Conservation (phyloP, 2,113 vertebrate genomes). For the Ciconia boyciana region DNA sequence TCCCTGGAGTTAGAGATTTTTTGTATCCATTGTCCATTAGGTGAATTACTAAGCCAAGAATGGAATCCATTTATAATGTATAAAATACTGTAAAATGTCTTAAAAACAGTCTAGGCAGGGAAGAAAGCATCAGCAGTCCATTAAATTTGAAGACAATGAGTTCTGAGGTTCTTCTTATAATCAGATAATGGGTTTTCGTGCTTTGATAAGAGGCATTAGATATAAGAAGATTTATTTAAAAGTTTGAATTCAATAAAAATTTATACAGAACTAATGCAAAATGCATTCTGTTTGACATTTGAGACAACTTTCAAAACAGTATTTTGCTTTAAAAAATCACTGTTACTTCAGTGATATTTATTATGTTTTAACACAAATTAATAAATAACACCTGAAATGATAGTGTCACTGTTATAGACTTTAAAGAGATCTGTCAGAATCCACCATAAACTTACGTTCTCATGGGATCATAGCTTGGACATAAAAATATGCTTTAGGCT, state of each 20-base stretch:
- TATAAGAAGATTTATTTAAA: slow-evolving; percentile 75
- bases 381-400: slow-evolving; percentile 38
- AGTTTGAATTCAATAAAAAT: slow-evolving; percentile 75
- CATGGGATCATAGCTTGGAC: not conserved
- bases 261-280: slow-evolving; percentile 65
- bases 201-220: slow-evolving; percentile 76
- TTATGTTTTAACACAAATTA: slow-evolving; percentile 69
- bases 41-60: slow-evolving; percentile 81
- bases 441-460: not conserved
- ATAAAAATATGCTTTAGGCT: not conserved
- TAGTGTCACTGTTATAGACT: not conserved
- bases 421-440: slow-evolving; percentile 27
- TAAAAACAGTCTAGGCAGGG: slow-evolving; percentile 71
- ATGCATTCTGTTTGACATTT: slow-evolving; percentile 67
- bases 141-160: slow-evolving; percentile 74
- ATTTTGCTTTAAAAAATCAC: slow-evolving; percentile 13
- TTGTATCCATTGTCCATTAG: slow-evolving; percentile 84
- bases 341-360: slow-evolving; percentile 47
- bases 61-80: slow-evolving; percentile 81
- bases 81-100: slow-evolving; percentile 79
- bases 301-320: slow-evolving; percentile 64
- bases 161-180: slow-evolving; percentile 75
- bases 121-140: slow-evolving; percentile 73
- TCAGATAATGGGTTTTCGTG: slow-evolving; percentile 70
- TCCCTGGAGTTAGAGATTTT: slow-evolving; percentile 79